Conservation (phyloP, 2,113 vertebrate genomes). For the Agelaius tricolor region DNA sequence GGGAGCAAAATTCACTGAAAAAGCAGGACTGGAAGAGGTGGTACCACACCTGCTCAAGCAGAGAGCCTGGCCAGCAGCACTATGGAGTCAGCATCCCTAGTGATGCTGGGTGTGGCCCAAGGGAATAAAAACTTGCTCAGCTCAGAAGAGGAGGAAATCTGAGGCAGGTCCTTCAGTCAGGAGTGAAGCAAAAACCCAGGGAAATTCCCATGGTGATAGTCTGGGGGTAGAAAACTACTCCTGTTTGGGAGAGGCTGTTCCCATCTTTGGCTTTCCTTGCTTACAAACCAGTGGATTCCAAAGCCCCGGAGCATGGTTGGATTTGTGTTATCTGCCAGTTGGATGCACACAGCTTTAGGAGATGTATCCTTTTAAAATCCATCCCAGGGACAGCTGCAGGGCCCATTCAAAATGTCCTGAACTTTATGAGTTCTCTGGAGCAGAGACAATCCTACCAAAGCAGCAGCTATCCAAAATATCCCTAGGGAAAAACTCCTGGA, state of each 20-base stretch:
- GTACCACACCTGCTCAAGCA: neutral
- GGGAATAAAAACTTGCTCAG: neutral
- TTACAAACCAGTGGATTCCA: neutral
- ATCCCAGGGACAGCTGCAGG: neutral
- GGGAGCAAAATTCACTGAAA: neutral
- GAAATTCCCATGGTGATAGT: neutral
- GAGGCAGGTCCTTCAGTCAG: neutral
- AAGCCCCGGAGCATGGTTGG: neutral
- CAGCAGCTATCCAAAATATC: neutral
- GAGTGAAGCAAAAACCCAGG: fast-evolving
- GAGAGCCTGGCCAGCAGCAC: neutral
- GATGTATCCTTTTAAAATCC: neutral
- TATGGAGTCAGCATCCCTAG: fast-evolving
- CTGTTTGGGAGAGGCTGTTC: neutral
- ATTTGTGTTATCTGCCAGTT: neutral
- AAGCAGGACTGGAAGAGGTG: neutral
- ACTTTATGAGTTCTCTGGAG: neutral
- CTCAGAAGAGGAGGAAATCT: neutral
- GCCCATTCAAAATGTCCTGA: neutral
- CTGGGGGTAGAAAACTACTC: neutral
- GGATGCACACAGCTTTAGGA: neutral
- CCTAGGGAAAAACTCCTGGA: neutral
- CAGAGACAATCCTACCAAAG: neutral
- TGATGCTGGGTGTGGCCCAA: neutral
- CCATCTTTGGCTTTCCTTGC: neutral